Evolutionary conservation across 2,888 invertebrate species (phyloP).

Genomic region (Proisotoma minuta): DNA sequence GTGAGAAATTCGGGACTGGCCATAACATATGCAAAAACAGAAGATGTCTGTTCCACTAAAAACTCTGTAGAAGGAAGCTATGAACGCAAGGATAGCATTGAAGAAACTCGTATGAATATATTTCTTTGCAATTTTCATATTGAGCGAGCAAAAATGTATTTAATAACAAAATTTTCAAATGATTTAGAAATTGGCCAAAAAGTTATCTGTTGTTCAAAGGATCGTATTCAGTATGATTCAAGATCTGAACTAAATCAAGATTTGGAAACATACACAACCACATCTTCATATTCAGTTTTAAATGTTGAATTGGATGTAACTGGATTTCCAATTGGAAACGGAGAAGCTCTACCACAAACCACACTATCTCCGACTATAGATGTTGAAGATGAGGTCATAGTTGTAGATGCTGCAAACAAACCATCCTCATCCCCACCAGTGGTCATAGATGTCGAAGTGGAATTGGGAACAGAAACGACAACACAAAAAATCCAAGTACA

Average conservation of each 20-base stretch:
- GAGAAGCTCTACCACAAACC: constrained; percentile 3
- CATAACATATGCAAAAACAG: constrained; percentile 26
- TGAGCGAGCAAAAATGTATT: too few relatives aligned
- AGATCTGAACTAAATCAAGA: constrained; percentile 35
- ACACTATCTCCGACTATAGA: not conserved
- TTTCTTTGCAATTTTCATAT: too few relatives aligned
- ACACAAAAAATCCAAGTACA: not conserved
- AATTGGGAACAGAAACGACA: not conserved
- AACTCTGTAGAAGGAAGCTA: constrained; percentile 17
- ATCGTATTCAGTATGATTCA: constrained; percentile 24
- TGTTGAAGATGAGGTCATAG: constrained; percentile 11
- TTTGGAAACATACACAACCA: constrained; percentile 24
- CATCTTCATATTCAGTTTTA: not conserved
- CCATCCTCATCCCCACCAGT: constrained; percentile 1
- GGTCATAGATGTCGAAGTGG: not conserved
- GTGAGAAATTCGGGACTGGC: constrained; percentile 35
- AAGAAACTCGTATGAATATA: not conserved
- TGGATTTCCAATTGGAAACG: not conserved
- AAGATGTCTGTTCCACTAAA: constrained; percentile 20
- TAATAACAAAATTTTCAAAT: not conserved
- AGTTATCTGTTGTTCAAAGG: constrained; percentile 36
- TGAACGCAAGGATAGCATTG: not conserved
- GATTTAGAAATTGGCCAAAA: constrained; percentile 23
- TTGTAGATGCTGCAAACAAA: constrained; percentile 11
- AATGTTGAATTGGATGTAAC: not conserved